Base-by-base conservation (phyloP, 1,140 invertebrate species). In the Drosophila miranda region DNA sequence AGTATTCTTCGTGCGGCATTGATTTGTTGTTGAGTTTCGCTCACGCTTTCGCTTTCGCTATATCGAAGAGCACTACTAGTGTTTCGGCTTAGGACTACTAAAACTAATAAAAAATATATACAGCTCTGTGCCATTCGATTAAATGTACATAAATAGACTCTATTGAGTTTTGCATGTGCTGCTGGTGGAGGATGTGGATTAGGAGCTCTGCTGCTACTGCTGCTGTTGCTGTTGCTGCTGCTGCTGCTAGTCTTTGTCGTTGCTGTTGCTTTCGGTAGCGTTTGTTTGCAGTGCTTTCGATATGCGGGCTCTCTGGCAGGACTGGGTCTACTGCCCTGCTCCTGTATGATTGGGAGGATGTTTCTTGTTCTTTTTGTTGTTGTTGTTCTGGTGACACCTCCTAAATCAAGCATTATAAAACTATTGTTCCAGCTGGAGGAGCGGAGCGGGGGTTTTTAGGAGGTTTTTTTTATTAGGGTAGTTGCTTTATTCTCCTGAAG, bases 21-120 rank as follows among this genome's bases (percentile, higher is more conserved):
- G 13, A 38, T 38, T 38, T 38, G 46, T 63, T 69, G 64, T 45
- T 14, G 41, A 41, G 50, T 74, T 57, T 53, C 78, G 34, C 38
- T 69, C 43, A 9, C 49, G 45, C 46, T 69, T 70, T 28, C 73
- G 34, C 48, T 26, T 26, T 28, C 28, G 28, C 28, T 28, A 70
- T 60, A 53, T 50, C 64, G 30, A 13, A 54, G 55, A 77, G 81
- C 81, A 81, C 61, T 72, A 70, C 79, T 68, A 75, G 64, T 84
- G 58, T 74, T 61, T 62, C 58, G 60, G 83, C 64, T 58, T 86
- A 84, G 63, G 23, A 84, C 77, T 70, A 71, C 74, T 84, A 84
- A 86, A 84, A 84, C 82, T 84, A 84, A 84, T 84, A 84, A 63
- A 84, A 86, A 84, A 86, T 86, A 84, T 84, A 84, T 86, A 86